Conservation (phyloP, 2,113 vertebrate genomes). For the Sula dactylatra region DNA sequence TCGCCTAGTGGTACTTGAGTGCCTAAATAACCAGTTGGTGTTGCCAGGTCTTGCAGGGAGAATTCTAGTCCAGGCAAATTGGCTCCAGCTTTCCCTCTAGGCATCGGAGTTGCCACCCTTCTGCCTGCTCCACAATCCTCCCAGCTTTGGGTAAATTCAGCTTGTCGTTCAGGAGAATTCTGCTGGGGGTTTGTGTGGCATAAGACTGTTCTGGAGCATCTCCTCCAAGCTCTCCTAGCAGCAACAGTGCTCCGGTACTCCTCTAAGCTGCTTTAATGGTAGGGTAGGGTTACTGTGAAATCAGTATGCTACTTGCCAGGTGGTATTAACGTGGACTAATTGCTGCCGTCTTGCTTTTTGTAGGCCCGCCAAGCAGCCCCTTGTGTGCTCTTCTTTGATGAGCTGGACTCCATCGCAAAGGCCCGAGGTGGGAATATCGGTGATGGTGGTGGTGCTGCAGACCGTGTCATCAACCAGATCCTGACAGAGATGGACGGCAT, state of each 20-base stretch:
- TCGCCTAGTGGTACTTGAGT: not conserved
- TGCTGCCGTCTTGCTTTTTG: not conserved
- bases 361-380: constrained; percentile 96
- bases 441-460: constrained; percentile 93
- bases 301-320: accelerated
- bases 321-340: not conserved
- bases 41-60: not conserved
- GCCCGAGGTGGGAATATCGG: constrained; percentile 96
- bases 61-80: not conserved
- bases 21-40: not conserved
- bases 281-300: not conserved
- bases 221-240: not conserved
- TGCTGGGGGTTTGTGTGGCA: not conserved
- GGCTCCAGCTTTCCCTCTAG: not conserved
- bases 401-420: constrained; percentile 97
- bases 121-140: not conserved
- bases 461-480: constrained; percentile 98
- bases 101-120: not conserved
- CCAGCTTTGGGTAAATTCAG: not conserved
- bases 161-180: not conserved
- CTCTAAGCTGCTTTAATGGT: not conserved
- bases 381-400: constrained; percentile 96
- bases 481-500: constrained; percentile 99
- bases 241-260: not conserved
- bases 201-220: not conserved